phyloP scores from a whole-genome alignment of 2,113 vertebrate genomes.

The Neoarius graeffei region DNA sequence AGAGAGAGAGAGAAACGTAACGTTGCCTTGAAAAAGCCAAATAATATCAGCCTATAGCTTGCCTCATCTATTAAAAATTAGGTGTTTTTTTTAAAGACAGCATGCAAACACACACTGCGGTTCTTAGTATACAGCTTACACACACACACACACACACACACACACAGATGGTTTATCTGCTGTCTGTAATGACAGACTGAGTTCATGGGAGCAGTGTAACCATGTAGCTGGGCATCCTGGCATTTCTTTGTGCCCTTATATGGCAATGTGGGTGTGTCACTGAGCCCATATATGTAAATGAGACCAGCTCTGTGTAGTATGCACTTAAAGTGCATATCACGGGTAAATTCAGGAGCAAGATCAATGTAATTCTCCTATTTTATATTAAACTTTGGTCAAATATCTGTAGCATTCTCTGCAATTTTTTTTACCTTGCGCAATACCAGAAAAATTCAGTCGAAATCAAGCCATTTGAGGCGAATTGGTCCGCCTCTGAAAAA shows the following conservation, averaged over 20 bases:
- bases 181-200: conserved; percentile 31
- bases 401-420: no score
- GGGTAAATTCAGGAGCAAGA: no score
- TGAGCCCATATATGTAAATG: neutral
- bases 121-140: no score
- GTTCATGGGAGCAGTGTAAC: neutral
- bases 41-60: conserved; percentile 10
- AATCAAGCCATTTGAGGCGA: no score
- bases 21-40: neutral
- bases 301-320: neutral
- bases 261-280: neutral
- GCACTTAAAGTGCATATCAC: no score
- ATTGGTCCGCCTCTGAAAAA: no score
- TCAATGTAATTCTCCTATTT: no score
- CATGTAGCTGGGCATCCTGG: neutral
- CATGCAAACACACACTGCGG: conserved; percentile 3
- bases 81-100: neutral
- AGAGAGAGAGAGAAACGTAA: no score
- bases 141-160: neutral
- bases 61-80: neutral
- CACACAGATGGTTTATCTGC: neutral
- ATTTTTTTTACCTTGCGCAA: no score
- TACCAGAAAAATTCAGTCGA: no score
- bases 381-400: no score
- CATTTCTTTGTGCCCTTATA: neutral